Conservation (phyloP, 2,888 invertebrate species). For the Eupithecia subfuscata region DNA sequence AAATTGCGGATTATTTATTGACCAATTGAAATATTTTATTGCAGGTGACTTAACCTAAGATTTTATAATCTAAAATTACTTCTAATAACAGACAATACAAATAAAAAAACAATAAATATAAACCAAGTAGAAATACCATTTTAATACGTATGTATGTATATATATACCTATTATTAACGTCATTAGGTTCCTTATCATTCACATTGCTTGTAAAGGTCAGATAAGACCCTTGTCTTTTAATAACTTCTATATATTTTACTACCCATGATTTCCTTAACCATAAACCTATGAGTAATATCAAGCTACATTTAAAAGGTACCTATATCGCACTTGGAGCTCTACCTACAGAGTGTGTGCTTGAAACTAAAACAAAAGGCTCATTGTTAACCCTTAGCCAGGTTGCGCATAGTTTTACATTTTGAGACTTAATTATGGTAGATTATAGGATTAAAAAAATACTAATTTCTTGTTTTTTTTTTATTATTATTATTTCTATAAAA, state of each 20-base stretch:
- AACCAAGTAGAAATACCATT: neutral
- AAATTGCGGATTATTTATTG: neutral
- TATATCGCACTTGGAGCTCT: neutral
- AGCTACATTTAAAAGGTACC: neutral
- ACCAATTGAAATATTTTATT: neutral
- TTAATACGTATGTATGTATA: neutral
- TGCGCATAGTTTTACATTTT: too few relatives aligned
- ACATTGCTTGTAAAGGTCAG: neutral
- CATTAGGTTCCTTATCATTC: neutral
- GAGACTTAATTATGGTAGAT: too few relatives aligned
- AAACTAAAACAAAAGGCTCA: neutral
- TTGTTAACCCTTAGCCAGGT: too few relatives aligned
- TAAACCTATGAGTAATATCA: neutral
- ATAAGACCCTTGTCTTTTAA: neutral
- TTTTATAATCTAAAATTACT: neutral
- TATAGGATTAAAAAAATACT: too few relatives aligned
- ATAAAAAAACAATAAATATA: neutral
- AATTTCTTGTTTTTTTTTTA: too few relatives aligned
- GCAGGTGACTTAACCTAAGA: neutral
- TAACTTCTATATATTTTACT: neutral
- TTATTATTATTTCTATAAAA: too few relatives aligned
- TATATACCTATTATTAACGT: neutral
- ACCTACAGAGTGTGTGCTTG: neutral
- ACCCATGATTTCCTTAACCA: neutral
- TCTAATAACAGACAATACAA: neutral